phyloP scores from a whole-genome alignment of 2,888 invertebrate genomes.

The Gryllus longicercus region DNA sequence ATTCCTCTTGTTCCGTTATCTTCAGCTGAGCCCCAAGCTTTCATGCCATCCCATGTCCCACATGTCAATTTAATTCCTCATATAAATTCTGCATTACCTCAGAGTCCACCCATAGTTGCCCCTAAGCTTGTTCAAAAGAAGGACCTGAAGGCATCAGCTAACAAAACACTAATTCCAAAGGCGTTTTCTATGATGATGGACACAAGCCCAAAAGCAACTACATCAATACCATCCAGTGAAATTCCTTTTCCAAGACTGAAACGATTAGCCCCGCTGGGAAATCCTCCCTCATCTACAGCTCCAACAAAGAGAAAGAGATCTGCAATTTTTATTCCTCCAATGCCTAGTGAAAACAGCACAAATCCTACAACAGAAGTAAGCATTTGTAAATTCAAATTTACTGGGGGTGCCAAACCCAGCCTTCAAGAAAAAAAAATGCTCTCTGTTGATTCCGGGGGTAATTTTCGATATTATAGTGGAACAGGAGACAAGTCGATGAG shows the following conservation, averaged over 20 bases:
- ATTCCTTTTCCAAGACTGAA: constrained; percentile 35
- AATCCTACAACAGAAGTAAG: constrained; percentile 81
- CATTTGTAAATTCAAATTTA: constrained; percentile 91
- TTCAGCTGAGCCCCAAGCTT: constrained; percentile 23
- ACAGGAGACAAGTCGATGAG: constrained; percentile 76
- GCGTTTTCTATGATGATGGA: constrained; percentile 32
- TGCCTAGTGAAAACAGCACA: constrained; percentile 68
- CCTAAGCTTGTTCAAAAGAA: background rate
- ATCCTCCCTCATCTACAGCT: constrained; percentile 28
- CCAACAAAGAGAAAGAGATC: constrained; percentile 71
- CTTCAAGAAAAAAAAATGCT: constrained; percentile 89
- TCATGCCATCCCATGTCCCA: constrained; percentile 18
- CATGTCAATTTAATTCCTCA: constrained; percentile 20
- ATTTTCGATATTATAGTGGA: constrained; percentile 82
- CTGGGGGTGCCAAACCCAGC: constrained; percentile 83
- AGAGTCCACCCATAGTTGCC: constrained; percentile 48
- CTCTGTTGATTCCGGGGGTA: constrained; percentile 84
- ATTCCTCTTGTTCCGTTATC: constrained; percentile 37
- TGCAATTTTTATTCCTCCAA: constrained; percentile 79
- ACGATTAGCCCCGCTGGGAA: constrained; percentile 32
- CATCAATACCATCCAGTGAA: constrained; percentile 31
- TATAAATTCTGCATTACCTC: constrained; percentile 45
- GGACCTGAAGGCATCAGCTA: constrained; percentile 18
- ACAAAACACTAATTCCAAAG: constrained; percentile 32
- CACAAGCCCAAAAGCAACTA: constrained; percentile 25